Evolutionary conservation across 1,140 invertebrate genomes (phyloP).

Genomic region (Conus betulinus): DNA sequence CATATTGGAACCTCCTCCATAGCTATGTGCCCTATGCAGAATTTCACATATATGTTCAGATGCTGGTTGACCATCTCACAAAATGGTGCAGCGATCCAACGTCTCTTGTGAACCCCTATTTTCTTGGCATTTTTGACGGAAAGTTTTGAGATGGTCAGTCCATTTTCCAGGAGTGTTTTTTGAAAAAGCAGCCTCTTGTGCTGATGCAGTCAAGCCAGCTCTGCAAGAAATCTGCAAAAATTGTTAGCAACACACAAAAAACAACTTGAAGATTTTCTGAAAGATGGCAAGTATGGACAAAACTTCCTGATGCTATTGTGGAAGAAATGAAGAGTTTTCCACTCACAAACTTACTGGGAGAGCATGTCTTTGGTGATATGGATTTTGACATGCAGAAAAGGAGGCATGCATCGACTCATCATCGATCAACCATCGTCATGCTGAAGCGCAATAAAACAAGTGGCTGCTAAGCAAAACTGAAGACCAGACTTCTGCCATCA

Average conservation of each 20-base stretch:
- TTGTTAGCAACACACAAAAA: slow-evolving; percentile 31
- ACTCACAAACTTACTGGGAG: slow-evolving; percentile 44
- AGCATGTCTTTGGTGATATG: slow-evolving; percentile 46
- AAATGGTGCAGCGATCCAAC: background rate
- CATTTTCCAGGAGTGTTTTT: background rate
- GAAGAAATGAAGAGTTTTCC: slow-evolving; percentile 35
- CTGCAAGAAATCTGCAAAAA: slow-evolving; percentile 23
- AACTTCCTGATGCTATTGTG: background rate
- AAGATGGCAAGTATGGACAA: slow-evolving; percentile 35
- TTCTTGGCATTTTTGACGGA: slow-evolving; percentile 9
- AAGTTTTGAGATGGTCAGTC: background rate
- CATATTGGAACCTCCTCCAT: slow-evolving; percentile 35
- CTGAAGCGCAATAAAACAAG: slow-evolving; percentile 27
- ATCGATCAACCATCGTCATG: slow-evolving; percentile 27
- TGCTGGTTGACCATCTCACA: slow-evolving; percentile 24
- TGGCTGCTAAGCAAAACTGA: background rate
- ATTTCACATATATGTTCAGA: slow-evolving; percentile 7
- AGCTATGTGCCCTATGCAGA: slow-evolving; percentile 5
- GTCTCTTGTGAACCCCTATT: background rate
- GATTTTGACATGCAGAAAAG: slow-evolving; percentile 43
- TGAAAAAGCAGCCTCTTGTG: background rate
- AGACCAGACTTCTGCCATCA: background rate
- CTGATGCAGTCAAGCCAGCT: background rate
- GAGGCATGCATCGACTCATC: slow-evolving; percentile 41
- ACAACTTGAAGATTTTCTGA: slow-evolving; percentile 43